phyloP scores from a whole-genome alignment of 1,140 invertebrate species.

The Cydia pomonella region DNA sequence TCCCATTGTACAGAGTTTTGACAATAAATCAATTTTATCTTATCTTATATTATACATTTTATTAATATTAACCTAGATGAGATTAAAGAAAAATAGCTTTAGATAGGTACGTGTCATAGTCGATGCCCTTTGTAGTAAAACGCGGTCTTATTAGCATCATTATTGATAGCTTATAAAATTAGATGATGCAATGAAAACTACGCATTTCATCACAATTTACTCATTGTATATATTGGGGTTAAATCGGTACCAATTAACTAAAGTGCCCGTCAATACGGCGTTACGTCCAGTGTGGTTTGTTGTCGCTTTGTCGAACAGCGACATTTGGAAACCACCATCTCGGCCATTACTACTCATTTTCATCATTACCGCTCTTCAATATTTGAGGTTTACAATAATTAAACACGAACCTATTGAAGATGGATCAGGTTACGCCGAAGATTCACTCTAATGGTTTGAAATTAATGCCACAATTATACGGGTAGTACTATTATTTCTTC shows the following conservation, averaged over 20 bases:
- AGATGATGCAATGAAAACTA: conserved; percentile 32
- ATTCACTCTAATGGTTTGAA: neutral
- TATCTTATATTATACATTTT: no score
- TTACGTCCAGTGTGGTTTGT: conserved; percentile 3
- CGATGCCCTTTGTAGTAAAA: no score
- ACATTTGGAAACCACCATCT: conserved; percentile 1
- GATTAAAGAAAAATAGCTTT: no score
- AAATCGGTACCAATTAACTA: conserved; percentile 27
- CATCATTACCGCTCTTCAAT: neutral
- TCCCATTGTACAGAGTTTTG: no score
- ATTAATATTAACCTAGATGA: no score
- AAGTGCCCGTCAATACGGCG: conserved; percentile 1
- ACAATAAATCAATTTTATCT: no score
- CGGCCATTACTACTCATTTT: conserved; percentile 15
- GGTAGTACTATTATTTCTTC: neutral
- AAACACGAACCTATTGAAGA: neutral
- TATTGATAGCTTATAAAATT: conserved; percentile 7
- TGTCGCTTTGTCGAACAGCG: neutral
- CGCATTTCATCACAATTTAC: conserved; percentile 24
- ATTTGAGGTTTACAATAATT: neutral
- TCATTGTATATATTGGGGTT: conserved; percentile 27
- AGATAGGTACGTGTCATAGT: no score
- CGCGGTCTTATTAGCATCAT: no score
- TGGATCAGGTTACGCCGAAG: neutral
- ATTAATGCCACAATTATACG: neutral